Evolutionary conservation across 2,888 invertebrate species (phyloP).

Genomic region (Hydropsyche betteni): DNA sequence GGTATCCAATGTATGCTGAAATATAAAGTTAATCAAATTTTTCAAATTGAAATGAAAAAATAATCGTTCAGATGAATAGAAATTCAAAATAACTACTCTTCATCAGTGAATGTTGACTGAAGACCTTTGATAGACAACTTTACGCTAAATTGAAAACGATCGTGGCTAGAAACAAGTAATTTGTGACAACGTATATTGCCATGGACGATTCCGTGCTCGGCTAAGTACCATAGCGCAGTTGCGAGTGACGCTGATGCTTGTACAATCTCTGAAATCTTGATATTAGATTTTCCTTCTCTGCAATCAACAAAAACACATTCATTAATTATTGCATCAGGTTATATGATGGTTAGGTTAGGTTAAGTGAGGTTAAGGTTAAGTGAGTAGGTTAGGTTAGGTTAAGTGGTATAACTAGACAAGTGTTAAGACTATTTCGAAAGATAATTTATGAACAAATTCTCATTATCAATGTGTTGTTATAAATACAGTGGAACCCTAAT

Average conservation of each 20-base stretch:
- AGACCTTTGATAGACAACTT: conserved; percentile 88
- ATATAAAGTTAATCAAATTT: conserved; percentile 16
- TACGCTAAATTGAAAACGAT: conserved; percentile 73
- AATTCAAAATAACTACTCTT: conserved; percentile 69
- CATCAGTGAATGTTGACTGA: conserved; percentile 68
- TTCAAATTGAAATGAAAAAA: not conserved
- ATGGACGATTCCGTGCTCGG: conserved; percentile 84
- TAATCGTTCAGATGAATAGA: not conserved
- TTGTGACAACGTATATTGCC: conserved; percentile 86
- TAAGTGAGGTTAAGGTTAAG: no score
- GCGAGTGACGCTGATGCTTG: conserved; percentile 85
- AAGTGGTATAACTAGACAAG: no score
- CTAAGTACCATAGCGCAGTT: conserved; percentile 86
- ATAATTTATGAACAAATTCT: no score
- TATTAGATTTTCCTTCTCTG: conserved; percentile 60
- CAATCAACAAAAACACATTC: conserved; percentile 32
- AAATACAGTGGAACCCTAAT: no score
- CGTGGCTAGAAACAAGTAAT: conserved; percentile 79
- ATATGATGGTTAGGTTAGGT: no score
- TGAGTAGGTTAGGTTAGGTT: no score
- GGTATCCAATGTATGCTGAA: conserved; percentile 91
- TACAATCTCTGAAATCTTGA: conserved; percentile 77
- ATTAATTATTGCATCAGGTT: no score
- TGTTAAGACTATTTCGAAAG: no score
- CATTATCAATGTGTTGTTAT: no score